Evolutionary conservation across 2,888 invertebrate genomes (phyloP).

Genomic region (Phyto melanocephala): DNA sequence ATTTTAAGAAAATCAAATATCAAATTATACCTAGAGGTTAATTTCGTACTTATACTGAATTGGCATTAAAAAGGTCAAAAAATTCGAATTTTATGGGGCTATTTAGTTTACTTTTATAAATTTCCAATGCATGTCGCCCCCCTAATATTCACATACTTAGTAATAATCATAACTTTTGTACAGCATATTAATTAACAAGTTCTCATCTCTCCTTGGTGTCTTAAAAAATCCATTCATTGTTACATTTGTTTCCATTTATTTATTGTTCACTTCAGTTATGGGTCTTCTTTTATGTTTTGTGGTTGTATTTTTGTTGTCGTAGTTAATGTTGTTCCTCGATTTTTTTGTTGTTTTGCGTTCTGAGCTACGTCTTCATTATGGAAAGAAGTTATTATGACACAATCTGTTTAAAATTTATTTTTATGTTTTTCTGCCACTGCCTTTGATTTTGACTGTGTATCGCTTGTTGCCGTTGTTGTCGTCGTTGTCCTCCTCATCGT

Average conservation of each 20-base stretch:
- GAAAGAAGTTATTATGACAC: slow-evolving; percentile 49
- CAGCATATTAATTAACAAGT: slow-evolving; percentile 4
- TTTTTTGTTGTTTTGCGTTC: slow-evolving; percentile 11
- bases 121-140: too few relatives aligned
- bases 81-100: too few relatives aligned
- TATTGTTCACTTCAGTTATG: slow-evolving; percentile 34
- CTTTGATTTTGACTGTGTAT: slow-evolving; percentile 26
- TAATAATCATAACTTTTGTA: not conserved
- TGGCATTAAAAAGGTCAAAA: too few relatives aligned
- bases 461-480: slow-evolving; percentile 1
- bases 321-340: slow-evolving; percentile 18
- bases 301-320: slow-evolving; percentile 10
- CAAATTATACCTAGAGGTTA: too few relatives aligned
- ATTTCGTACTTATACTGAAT: too few relatives aligned
- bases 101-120: too few relatives aligned
- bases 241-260: slow-evolving; percentile 11
- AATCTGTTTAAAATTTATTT: slow-evolving; percentile 58
- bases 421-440: slow-evolving; percentile 60
- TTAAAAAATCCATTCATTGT: slow-evolving; percentile 36
- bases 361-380: slow-evolving; percentile 58
- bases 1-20: too few relatives aligned
- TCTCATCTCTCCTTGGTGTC: slow-evolving; percentile 2
- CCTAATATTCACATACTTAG: not conserved
- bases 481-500: not conserved
- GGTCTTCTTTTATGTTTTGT: slow-evolving; percentile 41